These are phyloP conservation scores for Sminthurinus aureus DNA, from an alignment of 2,888 invertebrate species.

Conservation along the genomic window DNA sequence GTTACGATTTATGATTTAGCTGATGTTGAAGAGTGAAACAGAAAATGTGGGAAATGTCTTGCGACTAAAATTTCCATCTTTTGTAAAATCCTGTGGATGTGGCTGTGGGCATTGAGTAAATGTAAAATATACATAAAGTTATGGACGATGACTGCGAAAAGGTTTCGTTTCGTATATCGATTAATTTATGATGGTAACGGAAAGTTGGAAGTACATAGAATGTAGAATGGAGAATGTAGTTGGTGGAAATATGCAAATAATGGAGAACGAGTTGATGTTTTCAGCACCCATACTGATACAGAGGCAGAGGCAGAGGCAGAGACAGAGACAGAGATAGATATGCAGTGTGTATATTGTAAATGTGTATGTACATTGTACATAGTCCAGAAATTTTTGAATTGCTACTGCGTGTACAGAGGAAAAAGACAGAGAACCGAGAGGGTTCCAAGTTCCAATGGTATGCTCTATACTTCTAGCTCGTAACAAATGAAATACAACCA, in stretches of 20 bases:
- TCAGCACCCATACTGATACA: neutral
- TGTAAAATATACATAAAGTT: no score
- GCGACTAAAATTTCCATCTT: no score
- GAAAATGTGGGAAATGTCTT: no score
- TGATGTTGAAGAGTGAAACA: no score
- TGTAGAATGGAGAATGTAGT: neutral
- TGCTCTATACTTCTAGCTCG: no score
- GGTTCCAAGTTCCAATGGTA: neutral
- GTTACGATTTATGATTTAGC: no score
- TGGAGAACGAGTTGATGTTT: neutral
- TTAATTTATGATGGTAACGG: constrained; percentile 11
- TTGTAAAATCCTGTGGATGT: no score
- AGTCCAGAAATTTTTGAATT: neutral
- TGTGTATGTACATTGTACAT: neutral
- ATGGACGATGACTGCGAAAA: neutral
- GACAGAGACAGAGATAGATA: neutral
- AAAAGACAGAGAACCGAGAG: neutral
- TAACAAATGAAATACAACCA: neutral
- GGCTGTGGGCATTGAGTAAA: no score
- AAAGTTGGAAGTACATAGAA: neutral
- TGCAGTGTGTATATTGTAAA: neutral
- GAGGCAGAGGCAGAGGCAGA: neutral
- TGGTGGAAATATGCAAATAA: constrained; percentile 21
- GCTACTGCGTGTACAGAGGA: constrained; percentile 4
- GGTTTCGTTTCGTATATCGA: constrained; percentile 14